A percentile compares a stretch with the other conserved stretches of the same genome.
phyloP scores from a whole-genome alignment of 1,140 invertebrate genomes.

The Drosophila nikananu region DNA sequence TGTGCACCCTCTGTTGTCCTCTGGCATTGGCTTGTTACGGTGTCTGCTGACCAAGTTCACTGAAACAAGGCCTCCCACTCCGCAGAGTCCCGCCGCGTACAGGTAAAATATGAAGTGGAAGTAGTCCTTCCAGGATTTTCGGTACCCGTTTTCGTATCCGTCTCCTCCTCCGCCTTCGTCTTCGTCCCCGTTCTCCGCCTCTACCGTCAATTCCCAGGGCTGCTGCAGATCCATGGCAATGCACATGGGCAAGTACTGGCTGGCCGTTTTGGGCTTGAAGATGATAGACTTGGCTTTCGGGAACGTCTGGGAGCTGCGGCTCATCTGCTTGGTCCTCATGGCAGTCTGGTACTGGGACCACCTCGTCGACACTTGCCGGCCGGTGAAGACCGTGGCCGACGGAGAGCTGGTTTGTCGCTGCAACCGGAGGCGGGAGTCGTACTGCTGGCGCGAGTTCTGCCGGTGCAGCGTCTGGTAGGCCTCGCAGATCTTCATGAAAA shows the following conservation, averaged over 20 bases:
- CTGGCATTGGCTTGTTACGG: background rate
- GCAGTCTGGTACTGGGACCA: conserved; percentile 51
- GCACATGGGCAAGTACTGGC: conserved; percentile 19
- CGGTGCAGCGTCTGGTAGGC: conserved; percentile 56
- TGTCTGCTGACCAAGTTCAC: background rate
- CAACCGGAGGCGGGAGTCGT: conserved; percentile 22
- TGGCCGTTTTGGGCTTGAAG: background rate
- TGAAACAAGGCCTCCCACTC: conserved; percentile 5
- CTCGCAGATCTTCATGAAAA: conserved; percentile 60
- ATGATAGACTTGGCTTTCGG: background rate
- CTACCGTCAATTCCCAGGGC: background rate
- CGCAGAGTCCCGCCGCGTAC: conserved; percentile 1
- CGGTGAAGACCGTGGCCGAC: conserved; percentile 4
- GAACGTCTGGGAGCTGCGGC: conserved; percentile 5
- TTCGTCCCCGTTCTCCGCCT: too few species aligned
- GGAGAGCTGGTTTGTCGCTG: background rate
- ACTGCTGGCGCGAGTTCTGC: conserved; percentile 12
- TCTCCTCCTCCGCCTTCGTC: background rate
- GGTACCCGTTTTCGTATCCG: background rate
- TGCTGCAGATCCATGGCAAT: background rate
- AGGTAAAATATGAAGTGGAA: conserved; percentile 2
- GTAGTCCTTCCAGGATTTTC: conserved; percentile 2
- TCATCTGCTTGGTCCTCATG: conserved; percentile 48
- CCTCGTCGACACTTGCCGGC: conserved; percentile 17
- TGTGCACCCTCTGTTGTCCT: background rate